These are phyloP conservation scores for Ligdia adustata DNA, from an alignment of 2,888 invertebrate genomes.

Conservation along the genomic window DNA sequence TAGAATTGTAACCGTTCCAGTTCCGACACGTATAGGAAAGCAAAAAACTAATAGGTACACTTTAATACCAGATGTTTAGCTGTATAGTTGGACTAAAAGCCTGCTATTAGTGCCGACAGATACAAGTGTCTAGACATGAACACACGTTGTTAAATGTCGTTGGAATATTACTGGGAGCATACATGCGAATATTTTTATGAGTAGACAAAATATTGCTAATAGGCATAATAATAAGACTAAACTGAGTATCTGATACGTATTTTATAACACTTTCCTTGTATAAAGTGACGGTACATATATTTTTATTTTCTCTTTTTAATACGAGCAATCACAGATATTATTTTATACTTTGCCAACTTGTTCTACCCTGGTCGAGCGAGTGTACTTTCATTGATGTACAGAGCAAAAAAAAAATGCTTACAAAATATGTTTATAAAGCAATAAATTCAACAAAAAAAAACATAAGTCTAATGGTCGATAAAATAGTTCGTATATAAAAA, in stretches of 20 bases:
- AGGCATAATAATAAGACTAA: no score
- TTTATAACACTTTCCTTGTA: no score
- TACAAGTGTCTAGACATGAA: not conserved
- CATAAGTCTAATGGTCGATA: not conserved
- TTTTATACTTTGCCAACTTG: no score
- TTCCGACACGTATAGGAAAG: slow-evolving; percentile 10
- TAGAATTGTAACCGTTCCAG: slow-evolving; percentile 2
- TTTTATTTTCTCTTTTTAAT: no score
- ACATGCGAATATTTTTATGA: not conserved
- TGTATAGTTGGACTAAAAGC: slow-evolving; percentile 2
- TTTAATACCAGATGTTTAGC: slow-evolving; percentile 11
- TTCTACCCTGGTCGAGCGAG: no score
- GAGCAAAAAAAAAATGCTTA: no score
- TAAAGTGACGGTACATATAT: no score
- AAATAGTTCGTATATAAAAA: not conserved
- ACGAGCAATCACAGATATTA: no score
- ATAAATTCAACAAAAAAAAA: not conserved
- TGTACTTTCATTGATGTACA: no score
- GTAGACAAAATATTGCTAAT: no score
- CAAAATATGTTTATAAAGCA: no score
- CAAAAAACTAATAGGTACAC: slow-evolving; percentile 18
- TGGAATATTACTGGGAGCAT: slow-evolving; percentile 2
- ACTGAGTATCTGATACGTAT: no score
- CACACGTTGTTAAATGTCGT: slow-evolving; percentile 1
- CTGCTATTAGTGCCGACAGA: slow-evolving; percentile 11